Percentiles rank a stretch among this genome's conserved stretches.
These are phyloP conservation scores for Amphiura filiformis DNA, from an alignment of 35 echinoderm and acorn worm species.

Conservation along the genomic window DNA sequence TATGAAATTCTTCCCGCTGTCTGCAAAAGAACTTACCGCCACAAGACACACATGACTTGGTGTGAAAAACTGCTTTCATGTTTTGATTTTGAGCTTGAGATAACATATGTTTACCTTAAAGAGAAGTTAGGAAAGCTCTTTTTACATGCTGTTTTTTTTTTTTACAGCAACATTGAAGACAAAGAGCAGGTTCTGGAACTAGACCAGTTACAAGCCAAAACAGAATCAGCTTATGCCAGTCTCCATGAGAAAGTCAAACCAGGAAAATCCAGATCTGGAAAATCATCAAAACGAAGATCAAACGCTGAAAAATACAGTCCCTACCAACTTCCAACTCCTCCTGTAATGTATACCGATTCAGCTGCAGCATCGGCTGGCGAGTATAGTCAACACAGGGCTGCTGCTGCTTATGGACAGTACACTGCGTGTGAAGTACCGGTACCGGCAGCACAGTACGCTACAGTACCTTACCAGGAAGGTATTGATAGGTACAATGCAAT, in stretches of 20 bases:
- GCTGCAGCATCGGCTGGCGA: slow-evolving; percentile 47
- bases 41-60: too few species aligned
- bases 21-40: too few species aligned
- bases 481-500: slow-evolving; percentile 90
- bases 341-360: slow-evolving; percentile 59
- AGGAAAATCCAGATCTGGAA: slow-evolving; percentile 42
- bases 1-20: too few species aligned
- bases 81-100: too few species aligned
- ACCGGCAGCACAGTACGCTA: slow-evolving; percentile 49
- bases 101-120: too few species aligned
- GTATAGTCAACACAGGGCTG: slow-evolving; percentile 72
- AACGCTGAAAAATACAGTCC: slow-evolving; percentile 57
- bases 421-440: slow-evolving; percentile 85
- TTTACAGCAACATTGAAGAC: slow-evolving; percentile 93
- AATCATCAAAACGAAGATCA: slow-evolving; percentile 67
- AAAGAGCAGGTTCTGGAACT: slow-evolving; percentile 85
- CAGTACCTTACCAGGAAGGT: slow-evolving; percentile 82
- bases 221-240: slow-evolving; percentile 80
- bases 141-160: too few species aligned
- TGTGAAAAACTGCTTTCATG: too few species aligned
- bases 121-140: too few species aligned
- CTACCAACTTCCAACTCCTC: slow-evolving; percentile 67
- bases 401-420: slow-evolving; percentile 70
- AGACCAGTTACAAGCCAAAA: slow-evolving; percentile 93
- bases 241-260: slow-evolving; percentile 75